These are phyloP conservation scores for Sylvia atricapilla DNA, from an alignment of 2,113 vertebrate species.

Conservation along the genomic window DNA sequence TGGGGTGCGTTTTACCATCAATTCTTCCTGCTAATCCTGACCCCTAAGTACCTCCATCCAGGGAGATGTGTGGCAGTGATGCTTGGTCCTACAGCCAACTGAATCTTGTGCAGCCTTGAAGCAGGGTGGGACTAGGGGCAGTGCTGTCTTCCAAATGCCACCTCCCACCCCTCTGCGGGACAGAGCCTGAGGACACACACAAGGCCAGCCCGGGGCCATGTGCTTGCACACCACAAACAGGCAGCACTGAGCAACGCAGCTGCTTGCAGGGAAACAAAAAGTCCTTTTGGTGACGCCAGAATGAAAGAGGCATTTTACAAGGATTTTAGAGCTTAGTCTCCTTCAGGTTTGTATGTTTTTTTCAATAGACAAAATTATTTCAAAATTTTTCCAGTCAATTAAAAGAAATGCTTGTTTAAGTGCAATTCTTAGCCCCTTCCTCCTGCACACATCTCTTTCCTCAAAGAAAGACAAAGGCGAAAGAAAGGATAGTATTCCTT, in stretches of 20 bases:
- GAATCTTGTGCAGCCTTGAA: not conserved
- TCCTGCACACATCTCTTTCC: not conserved
- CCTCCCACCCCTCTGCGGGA: not conserved
- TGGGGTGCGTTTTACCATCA: not conserved
- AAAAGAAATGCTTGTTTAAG: not conserved
- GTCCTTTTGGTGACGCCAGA: slow-evolving; percentile 14
- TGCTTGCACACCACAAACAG: accelerated
- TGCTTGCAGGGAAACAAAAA: not conserved
- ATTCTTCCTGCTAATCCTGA: not conserved
- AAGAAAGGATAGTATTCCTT: not conserved
- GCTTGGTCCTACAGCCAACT: not conserved
- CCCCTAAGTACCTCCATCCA: not conserved
- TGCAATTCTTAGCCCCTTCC: not conserved
- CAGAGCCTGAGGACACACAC: not conserved
- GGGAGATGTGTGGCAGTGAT: accelerated
- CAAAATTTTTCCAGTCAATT: slow-evolving; percentile 17
- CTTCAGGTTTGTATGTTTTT: not conserved
- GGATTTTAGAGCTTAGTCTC: not conserved
- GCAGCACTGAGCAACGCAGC: not conserved
- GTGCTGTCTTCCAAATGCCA: not conserved
- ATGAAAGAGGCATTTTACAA: slow-evolving; percentile 44
- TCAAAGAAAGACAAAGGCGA: not conserved
- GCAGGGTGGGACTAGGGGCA: not conserved
- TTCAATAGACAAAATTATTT: not conserved
- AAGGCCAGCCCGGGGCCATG: not conserved